Evolutionary conservation across 2,888 invertebrate genomes (phyloP).

Genomic region (Caenorhabditis plicata): DNA sequence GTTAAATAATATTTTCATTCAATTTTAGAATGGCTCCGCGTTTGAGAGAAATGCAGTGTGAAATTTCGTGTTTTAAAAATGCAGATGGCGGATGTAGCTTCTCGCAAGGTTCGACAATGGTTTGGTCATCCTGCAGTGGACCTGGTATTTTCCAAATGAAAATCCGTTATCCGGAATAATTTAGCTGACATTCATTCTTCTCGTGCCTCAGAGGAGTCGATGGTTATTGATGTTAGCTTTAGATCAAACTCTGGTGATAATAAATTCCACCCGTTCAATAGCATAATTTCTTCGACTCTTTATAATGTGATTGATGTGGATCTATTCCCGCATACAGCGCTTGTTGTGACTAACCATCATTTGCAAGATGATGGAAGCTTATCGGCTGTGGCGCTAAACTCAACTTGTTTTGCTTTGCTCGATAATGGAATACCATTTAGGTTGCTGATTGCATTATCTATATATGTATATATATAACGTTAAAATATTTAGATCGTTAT

Average conservation of each 20-base stretch:
- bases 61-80: slow-evolving; percentile 31
- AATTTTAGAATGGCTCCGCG: not conserved
- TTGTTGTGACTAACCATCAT: slow-evolving; percentile 40
- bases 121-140: slow-evolving; percentile 43
- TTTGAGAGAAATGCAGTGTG: slow-evolving; percentile 3
- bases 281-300: slow-evolving; percentile 31
- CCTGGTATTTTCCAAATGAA: slow-evolving; percentile 20
- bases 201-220: slow-evolving; percentile 30
- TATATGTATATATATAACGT: not conserved
- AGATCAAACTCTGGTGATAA: slow-evolving; percentile 32
- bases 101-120: slow-evolving; percentile 38
- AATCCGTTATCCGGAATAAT: too few relatives aligned
- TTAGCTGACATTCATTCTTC: slow-evolving; percentile 41
- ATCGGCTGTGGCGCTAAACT: slow-evolving; percentile 40
- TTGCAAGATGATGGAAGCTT: slow-evolving; percentile 45
- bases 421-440: slow-evolving; percentile 40
- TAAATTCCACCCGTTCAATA: slow-evolving; percentile 33
- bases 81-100: slow-evolving; percentile 38
- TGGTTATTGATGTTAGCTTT: slow-evolving; percentile 40
- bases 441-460: slow-evolving; percentile 8
- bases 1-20: too few relatives aligned
- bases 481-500: slow-evolving; percentile 26
- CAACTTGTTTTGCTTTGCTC: slow-evolving; percentile 37
- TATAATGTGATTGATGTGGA: slow-evolving; percentile 31
- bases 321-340: slow-evolving; percentile 40